Conservation (phyloP, 2,888 invertebrate genomes). For the Thysanoteuthis rhombus region DNA sequence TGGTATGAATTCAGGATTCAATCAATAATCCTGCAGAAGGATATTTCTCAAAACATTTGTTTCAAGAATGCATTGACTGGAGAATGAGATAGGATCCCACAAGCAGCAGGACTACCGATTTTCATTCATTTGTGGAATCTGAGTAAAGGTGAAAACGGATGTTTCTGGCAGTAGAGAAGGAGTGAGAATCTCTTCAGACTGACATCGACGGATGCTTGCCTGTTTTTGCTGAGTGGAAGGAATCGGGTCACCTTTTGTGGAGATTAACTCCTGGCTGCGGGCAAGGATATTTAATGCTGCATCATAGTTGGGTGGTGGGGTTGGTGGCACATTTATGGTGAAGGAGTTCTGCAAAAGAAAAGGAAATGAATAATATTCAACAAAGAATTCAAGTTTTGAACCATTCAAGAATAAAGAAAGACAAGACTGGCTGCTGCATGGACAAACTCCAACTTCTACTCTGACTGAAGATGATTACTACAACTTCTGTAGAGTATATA, state of each 20-base stretch:
- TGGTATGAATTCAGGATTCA: too few species aligned
- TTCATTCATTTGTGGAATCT: background rate
- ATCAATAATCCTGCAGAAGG: too few species aligned
- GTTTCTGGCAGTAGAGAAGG: background rate
- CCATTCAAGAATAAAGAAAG: background rate
- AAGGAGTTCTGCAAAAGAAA: conserved; percentile 41
- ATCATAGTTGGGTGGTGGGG: conserved; percentile 61
- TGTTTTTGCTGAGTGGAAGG: background rate
- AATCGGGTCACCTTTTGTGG: background rate
- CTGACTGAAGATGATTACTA: too few species aligned
- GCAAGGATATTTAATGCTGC: conserved; percentile 55
- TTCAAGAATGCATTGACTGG: background rate
- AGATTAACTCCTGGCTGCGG: conserved; percentile 54
- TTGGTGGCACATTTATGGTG: conserved; percentile 38
- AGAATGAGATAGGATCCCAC: background rate
- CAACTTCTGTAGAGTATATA: too few species aligned
- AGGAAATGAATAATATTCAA: conserved; percentile 18
- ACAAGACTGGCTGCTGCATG: too few species aligned
- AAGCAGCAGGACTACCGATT: background rate
- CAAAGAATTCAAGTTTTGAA: background rate
- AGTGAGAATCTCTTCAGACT: background rate
- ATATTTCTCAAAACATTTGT: background rate
- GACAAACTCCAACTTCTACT: too few species aligned
- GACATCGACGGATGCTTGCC: background rate
- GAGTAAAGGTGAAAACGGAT: conserved; percentile 41